Percentiles rank a stretch among this genome's conserved stretches.
Conservation (phyloP, 2,888 invertebrate species). For the Aphidoletes aphidimyza region DNA sequence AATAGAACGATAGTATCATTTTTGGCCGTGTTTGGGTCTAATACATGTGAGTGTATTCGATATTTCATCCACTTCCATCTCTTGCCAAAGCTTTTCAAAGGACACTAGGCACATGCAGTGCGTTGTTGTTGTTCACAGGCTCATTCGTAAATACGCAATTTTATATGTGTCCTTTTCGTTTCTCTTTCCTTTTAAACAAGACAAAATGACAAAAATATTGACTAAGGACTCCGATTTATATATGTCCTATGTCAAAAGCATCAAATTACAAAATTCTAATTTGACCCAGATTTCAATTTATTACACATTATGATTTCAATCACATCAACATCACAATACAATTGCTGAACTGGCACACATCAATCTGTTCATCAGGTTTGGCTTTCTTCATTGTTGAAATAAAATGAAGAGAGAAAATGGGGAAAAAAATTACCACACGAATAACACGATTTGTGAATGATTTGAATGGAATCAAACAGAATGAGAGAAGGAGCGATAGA, state of each 20-base stretch:
- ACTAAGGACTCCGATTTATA: background rate
- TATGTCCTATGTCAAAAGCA: background rate
- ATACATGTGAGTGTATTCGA: too few relatives aligned
- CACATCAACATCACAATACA: constrained; percentile 26
- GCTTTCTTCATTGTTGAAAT: background rate
- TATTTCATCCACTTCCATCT: too few relatives aligned
- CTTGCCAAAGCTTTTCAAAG: too few relatives aligned
- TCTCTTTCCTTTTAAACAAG: too few relatives aligned
- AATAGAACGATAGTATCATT: background rate
- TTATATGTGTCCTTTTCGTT: too few relatives aligned
- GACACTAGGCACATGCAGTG: too few relatives aligned
- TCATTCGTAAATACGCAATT: too few relatives aligned
- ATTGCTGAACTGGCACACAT: constrained; percentile 17
- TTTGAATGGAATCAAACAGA: background rate
- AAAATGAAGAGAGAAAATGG: too few relatives aligned
- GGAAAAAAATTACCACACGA: too few relatives aligned
- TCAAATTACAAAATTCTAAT: constrained; percentile 16
- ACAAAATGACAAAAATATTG: constrained; percentile 11
- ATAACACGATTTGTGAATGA: too few relatives aligned
- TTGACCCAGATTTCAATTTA: constrained; percentile 29
- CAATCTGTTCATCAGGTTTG: background rate
- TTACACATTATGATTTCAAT: constrained; percentile 36
- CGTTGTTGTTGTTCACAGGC: too few relatives aligned
- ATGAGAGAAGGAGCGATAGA: background rate
- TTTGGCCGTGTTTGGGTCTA: background rate